Evolutionary conservation across 2,888 invertebrate species (phyloP).

Genomic region (Pollenia angustigena): DNA sequence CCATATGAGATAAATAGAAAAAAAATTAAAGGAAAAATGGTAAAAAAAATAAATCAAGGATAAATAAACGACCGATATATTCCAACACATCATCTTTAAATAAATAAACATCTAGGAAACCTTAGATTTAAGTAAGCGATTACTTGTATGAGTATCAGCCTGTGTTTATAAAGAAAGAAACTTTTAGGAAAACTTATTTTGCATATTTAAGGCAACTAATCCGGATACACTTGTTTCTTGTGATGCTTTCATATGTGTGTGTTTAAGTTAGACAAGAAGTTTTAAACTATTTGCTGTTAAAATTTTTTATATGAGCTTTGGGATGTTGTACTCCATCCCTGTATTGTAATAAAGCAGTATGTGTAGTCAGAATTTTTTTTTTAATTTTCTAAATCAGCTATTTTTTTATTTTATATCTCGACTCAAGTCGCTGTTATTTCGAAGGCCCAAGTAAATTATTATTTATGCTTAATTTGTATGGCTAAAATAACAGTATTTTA

Average conservation of each 20-base stretch:
- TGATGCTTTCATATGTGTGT: background rate
- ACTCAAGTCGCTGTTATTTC: too few relatives aligned
- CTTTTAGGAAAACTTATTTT: slow-evolving; percentile 8
- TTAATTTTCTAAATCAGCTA: background rate
- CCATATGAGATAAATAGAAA: background rate
- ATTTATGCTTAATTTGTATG: too few relatives aligned
- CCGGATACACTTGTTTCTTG: background rate
- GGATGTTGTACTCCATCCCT: too few relatives aligned
- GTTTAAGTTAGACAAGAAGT: background rate
- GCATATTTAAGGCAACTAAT: background rate
- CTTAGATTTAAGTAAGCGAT: background rate
- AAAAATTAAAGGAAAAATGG: background rate
- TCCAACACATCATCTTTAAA: background rate
- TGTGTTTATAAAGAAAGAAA: background rate
- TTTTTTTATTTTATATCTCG: background rate
- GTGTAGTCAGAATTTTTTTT: background rate
- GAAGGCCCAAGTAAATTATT: too few relatives aligned
- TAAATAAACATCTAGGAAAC: slow-evolving; percentile 33
- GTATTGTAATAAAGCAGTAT: too few relatives aligned
- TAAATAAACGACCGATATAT: background rate
- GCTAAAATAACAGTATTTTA: too few relatives aligned
- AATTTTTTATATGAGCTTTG: background rate
- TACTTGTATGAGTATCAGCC: background rate
- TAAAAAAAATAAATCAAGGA: background rate
- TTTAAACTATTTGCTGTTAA: slow-evolving; percentile 30